Percentiles rank a stretch among this genome's conserved stretches.
Conservation (phyloP, 1,140 invertebrate genomes). For the Cydia amplana region DNA sequence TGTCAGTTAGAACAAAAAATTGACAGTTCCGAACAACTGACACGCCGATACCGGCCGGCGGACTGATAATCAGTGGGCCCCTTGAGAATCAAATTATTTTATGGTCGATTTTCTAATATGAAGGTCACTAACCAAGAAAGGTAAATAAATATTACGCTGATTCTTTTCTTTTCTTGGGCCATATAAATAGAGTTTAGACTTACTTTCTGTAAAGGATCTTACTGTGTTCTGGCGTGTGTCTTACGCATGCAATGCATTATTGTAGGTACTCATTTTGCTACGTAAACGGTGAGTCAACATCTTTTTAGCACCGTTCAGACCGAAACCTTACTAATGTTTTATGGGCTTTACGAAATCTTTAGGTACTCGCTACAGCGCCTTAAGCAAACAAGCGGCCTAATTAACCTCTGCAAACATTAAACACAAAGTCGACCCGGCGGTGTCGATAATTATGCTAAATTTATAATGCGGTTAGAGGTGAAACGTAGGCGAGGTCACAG, state of each 20-base stretch:
- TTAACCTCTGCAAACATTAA: slow-evolving; percentile 34
- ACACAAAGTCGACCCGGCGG: slow-evolving; percentile 33
- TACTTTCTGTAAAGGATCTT: background rate
- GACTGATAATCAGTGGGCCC: too few relatives aligned
- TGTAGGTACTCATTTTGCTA: background rate
- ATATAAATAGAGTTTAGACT: too few relatives aligned
- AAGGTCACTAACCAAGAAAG: too few relatives aligned
- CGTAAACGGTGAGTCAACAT: background rate
- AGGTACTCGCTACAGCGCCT: background rate
- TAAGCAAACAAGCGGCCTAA: slow-evolving; percentile 22
- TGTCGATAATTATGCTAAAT: slow-evolving; percentile 53
- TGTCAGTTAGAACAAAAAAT: too few relatives aligned
- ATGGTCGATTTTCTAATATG: background rate
- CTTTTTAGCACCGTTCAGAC: background rate
- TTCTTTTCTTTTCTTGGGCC: too few relatives aligned
- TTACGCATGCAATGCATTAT: background rate
- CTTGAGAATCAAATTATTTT: background rate
- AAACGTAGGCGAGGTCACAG: background rate
- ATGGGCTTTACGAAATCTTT: background rate
- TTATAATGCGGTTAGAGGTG: slow-evolving; percentile 32
- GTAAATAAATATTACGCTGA: too few relatives aligned
- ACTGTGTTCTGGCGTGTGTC: background rate
- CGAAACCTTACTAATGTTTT: background rate
- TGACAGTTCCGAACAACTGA: too few relatives aligned
- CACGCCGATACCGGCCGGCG: too few relatives aligned